Conservation (phyloP, 2,113 vertebrate species). For the Hippocampus abdominalis region DNA sequence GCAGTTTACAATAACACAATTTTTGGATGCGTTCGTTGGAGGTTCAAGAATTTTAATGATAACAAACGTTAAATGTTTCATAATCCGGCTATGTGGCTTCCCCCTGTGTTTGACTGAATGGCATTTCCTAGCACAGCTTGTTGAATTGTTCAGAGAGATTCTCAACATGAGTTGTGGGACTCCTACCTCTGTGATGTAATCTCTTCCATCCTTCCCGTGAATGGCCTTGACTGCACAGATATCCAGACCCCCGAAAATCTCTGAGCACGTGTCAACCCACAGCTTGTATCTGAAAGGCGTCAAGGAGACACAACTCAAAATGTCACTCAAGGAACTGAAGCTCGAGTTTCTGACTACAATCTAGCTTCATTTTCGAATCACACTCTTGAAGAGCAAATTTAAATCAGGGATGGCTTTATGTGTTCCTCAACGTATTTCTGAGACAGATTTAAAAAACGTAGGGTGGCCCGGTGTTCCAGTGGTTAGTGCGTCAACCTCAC, state of each 20-base stretch:
- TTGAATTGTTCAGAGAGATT: background rate
- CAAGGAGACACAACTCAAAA: background rate
- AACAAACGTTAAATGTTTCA: background rate
- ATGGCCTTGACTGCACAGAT: conserved; percentile 97
- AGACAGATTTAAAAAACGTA: no score
- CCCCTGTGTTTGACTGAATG: background rate
- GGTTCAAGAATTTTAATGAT: no score
- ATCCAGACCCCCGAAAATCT: conserved; percentile 92
- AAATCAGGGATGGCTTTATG: no score
- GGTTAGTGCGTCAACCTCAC: no score
- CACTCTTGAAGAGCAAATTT: background rate
- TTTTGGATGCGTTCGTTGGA: no score
- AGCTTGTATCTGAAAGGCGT: conserved; percentile 84
- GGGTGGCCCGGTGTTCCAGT: no score
- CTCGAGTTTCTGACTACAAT: background rate
- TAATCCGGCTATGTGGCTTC: background rate
- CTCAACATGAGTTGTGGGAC: background rate
- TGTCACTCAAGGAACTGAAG: background rate
- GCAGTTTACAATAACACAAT: no score
- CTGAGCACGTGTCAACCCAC: conserved; percentile 94
- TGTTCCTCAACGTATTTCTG: no score
- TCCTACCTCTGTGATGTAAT: conserved; percentile 96
- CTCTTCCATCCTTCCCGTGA: conserved; percentile 94
- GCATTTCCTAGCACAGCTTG: background rate
- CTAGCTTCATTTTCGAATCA: background rate